Conservation (phyloP, 1,140 invertebrate genomes). For the Heliconius hewitsoni region DNA sequence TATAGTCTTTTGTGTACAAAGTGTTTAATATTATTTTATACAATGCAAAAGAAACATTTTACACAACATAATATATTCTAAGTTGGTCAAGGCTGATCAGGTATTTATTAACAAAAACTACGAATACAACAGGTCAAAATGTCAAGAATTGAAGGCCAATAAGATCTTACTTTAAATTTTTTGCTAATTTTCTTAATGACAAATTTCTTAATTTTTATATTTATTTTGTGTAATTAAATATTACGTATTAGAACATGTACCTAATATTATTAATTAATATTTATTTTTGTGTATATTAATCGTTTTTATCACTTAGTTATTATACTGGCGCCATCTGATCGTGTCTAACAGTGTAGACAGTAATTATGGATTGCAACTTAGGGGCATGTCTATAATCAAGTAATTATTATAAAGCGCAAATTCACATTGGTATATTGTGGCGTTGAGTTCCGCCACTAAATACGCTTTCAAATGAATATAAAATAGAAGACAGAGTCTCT, state of each 20-base stretch:
- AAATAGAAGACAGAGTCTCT: no score
- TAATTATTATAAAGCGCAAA: no score
- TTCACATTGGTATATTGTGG: no score
- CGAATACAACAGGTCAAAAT: constrained; percentile 34
- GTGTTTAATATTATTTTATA: not conserved
- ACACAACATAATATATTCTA: constrained; percentile 16
- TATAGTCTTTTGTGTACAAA: no score
- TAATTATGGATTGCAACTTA: no score
- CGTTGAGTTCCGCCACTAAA: no score
- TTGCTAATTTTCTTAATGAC: not conserved
- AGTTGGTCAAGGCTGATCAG: constrained; percentile 39
- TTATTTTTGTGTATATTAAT: not conserved
- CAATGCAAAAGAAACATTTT: not conserved
- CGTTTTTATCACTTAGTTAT: no score
- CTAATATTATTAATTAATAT: not conserved
- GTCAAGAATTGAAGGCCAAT: constrained; percentile 29
- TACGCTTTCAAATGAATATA: no score
- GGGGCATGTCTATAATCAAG: no score
- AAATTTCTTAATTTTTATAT: not conserved
- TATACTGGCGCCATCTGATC: no score
- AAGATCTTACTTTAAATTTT: constrained; percentile 26
- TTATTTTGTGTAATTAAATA: not conserved
- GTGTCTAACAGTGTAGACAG: no score
- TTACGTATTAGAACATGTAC: no score
- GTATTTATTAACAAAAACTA: constrained; percentile 42